Base-by-base conservation (phyloP, 2,797 vertebrate species). In the Carapus acus region DNA sequence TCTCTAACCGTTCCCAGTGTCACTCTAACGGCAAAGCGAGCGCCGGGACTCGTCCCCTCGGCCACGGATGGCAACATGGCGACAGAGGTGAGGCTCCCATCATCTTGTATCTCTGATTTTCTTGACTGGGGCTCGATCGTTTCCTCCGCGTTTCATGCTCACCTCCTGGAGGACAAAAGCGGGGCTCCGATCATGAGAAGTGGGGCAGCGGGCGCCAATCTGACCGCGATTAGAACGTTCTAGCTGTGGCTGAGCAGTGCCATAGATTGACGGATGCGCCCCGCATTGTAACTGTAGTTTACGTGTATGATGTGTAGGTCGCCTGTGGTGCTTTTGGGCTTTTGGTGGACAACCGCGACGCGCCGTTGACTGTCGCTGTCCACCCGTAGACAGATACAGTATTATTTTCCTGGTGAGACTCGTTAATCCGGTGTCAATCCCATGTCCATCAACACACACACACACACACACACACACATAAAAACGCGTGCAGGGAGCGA, bases 51-150 rank as follows among this genome's bases (percentile, higher is more conserved):
- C 70, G 76, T 74, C 79, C 72, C 72, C 15, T 49, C 74, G 65
- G 69, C 65, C 76, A 69, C 84, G 82, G 72, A 87, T 87, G 86
- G 85, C 81, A 89, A 87, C 83, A 90, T 90, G 89, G 88, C 88
- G 84, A 90, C 89, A 72, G 89, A 90, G 88, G 89, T 90, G 82
- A 86, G 82, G 48, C 65, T 34, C 19, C 27, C 29, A 8, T n/a
- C 52, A 38, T 50, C 4, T 23, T 53, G 13, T 54, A 24, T 39
- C 12, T 43, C 37, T 34, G 1, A 12, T 44, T 15, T 14, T n/a
- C 12, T 22, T 13, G 21, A 47, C 4, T 14, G 2, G 9, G 8
- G 24, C 2, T 43, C 36, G 2, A 4, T n/a, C 1, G 6, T 0
- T n/a, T n/a, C n/a, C 3, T 2, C 1, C 7, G 13, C 31, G 4